These are phyloP conservation scores for Physocephala rufipes DNA, from an alignment of 2,888 invertebrate genomes.

Conservation along the genomic window DNA sequence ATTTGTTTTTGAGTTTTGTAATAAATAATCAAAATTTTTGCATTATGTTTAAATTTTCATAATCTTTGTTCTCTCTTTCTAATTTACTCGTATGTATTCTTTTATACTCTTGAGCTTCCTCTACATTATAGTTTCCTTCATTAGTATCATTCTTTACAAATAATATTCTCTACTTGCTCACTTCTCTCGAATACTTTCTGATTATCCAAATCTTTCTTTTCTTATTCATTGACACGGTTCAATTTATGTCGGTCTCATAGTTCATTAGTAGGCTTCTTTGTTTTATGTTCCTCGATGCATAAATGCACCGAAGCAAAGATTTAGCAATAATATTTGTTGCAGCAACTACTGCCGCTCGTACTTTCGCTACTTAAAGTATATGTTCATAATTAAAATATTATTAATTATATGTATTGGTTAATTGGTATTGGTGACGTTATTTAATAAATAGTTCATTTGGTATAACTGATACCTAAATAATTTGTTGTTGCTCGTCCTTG, in stretches of 20 bases:
- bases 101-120: too few relatives aligned
- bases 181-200: background rate
- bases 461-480: background rate
- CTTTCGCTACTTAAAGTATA: background rate
- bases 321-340: conserved; percentile 9
- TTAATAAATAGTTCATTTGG: background rate
- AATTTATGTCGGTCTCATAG: background rate
- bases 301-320: conserved; percentile 23
- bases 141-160: background rate
- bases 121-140: background rate
- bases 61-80: too few relatives aligned
- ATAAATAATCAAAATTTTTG: conserved; percentile 2
- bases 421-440: too few relatives aligned
- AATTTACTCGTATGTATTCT: too few relatives aligned
- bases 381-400: conserved; percentile 24
- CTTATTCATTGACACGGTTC: too few relatives aligned
- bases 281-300: conserved; percentile 9
- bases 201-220: background rate
- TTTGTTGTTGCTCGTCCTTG: background rate
- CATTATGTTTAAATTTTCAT: too few relatives aligned
- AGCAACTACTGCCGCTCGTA: conserved; percentile 17
- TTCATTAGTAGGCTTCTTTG: conserved; percentile 1
- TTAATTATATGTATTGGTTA: conserved; percentile 13
- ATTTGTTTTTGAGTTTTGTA: background rate
- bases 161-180: background rate